A percentile compares a stretch with the other conserved stretches of the same genome.
These are phyloP conservation scores for Spilarctia lutea DNA, from an alignment of 2,888 invertebrate genomes.

Conservation along the genomic window DNA sequence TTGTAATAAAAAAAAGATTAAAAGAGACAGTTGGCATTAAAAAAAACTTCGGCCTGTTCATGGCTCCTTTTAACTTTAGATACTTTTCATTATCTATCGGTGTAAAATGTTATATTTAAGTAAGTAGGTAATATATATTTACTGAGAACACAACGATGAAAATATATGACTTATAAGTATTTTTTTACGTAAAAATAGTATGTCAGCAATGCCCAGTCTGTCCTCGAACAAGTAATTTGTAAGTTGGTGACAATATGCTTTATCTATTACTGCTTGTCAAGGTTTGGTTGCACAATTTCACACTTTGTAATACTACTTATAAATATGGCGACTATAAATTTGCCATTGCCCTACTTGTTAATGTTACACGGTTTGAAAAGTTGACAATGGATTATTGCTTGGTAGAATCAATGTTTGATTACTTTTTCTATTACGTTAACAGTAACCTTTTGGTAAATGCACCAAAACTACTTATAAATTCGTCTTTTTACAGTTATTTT, in stretches of 20 bases:
- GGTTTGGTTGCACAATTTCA: constrained; percentile 36
- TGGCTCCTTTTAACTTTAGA: too few species aligned
- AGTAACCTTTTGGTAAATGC: neutral
- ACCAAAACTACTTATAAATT: too few species aligned
- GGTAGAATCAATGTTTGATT: neutral
- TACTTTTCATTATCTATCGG: neutral
- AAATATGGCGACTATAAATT: neutral
- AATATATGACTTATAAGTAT: constrained; percentile 20
- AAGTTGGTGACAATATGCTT: constrained; percentile 38
- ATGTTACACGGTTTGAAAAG: neutral
- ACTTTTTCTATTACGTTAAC: neutral
- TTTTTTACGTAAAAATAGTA: constrained; percentile 36
- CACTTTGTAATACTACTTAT: neutral
- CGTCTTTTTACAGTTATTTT: too few species aligned
- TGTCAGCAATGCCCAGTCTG: constrained; percentile 38
- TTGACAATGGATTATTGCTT: neutral
- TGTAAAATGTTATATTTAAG: neutral
- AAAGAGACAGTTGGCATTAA: neutral
- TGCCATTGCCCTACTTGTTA: neutral
- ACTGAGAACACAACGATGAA: constrained; percentile 12
- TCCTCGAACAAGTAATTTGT: constrained; percentile 43
- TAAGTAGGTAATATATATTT: neutral
- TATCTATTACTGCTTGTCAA: constrained; percentile 26
- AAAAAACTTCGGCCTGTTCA: neutral
- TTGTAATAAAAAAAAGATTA: neutral